These are phyloP conservation scores for Salvelinus fontinalis DNA, from an alignment of 2,113 vertebrate species.

Conservation along the genomic window DNA sequence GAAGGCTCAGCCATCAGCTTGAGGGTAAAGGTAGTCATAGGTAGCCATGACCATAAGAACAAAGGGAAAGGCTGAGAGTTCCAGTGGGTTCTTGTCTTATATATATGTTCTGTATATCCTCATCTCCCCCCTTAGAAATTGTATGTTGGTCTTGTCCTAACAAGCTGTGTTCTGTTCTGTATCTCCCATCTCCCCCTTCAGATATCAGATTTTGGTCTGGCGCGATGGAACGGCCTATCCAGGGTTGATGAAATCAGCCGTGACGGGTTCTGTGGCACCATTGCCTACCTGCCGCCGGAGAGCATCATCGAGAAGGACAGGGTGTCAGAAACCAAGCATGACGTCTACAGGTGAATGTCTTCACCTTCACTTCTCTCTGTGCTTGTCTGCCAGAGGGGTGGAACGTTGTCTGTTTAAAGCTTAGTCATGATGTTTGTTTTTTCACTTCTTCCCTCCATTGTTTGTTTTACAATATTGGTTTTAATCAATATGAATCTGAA, in stretches of 20 bases:
- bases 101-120: no score
- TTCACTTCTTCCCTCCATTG: no score
- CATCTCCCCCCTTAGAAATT: no score
- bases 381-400: not conserved
- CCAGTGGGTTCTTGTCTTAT: slow-evolving; percentile 19
- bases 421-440: slow-evolving; percentile 8
- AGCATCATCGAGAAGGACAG: slow-evolving; percentile 93
- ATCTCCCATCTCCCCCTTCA: slow-evolving; percentile 57
- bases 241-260: slow-evolving; percentile 92
- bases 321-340: slow-evolving; percentile 93
- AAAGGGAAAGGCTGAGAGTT: slow-evolving; percentile 9
- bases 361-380: not conserved
- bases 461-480: not conserved
- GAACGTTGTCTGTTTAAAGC: not conserved
- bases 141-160: not conserved
- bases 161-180: not conserved
- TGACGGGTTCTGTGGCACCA: slow-evolving; percentile 94
- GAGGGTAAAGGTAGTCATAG: not conserved
- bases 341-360: slow-evolving; percentile 89
- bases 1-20: slow-evolving; percentile 46
- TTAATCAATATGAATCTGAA: no score
- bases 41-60: not conserved
- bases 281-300: slow-evolving; percentile 95
- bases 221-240: slow-evolving; percentile 92
- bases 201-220: slow-evolving; percentile 97